Conservation (phyloP, 2,113 vertebrate species). For the Polyodon spathula region DNA sequence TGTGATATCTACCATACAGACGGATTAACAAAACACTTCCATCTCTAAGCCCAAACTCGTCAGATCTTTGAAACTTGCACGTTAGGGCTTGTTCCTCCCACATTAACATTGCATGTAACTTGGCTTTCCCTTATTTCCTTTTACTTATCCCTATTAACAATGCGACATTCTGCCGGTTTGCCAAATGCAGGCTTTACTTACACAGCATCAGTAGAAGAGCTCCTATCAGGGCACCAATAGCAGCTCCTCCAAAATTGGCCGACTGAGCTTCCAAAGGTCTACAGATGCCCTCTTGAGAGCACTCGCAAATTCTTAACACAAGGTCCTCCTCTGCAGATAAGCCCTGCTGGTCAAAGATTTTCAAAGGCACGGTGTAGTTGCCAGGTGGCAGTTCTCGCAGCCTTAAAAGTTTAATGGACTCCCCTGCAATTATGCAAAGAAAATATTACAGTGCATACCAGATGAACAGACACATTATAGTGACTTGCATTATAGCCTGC, state of each 20-base stretch:
- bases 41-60: too few species aligned
- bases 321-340: slow-evolving; percentile 23
- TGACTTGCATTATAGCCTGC: too few species aligned
- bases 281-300: slow-evolving; percentile 31
- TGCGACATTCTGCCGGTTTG: slow-evolving; percentile 20
- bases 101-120: slow-evolving; percentile 16
- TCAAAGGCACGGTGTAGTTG: slow-evolving; percentile 50
- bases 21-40: too few species aligned
- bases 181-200: slow-evolving; percentile 38
- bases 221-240: slow-evolving; percentile 35
- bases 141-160: slow-evolving; percentile 30
- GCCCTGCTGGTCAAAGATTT: slow-evolving; percentile 57
- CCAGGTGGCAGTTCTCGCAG: slow-evolving; percentile 40
- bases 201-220: slow-evolving; percentile 48
- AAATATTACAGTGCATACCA: slow-evolving; percentile 17
- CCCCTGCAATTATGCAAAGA: slow-evolving; percentile 22
- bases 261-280: fast-evolving
- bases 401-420: slow-evolving; percentile 45
- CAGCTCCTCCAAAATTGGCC: slow-evolving; percentile 24
- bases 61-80: too few species aligned
- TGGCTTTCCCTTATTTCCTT: too few species aligned
- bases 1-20: too few species aligned
- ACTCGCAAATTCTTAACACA: slow-evolving; percentile 50
- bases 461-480: too few species aligned
- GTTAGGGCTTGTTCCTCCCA: background rate